A percentile compares a stretch with the other conserved stretches of the same genome.
phyloP scores from a whole-genome alignment of 92 coral and sea anemone genomes.

The Zoanthus gigantus region DNA sequence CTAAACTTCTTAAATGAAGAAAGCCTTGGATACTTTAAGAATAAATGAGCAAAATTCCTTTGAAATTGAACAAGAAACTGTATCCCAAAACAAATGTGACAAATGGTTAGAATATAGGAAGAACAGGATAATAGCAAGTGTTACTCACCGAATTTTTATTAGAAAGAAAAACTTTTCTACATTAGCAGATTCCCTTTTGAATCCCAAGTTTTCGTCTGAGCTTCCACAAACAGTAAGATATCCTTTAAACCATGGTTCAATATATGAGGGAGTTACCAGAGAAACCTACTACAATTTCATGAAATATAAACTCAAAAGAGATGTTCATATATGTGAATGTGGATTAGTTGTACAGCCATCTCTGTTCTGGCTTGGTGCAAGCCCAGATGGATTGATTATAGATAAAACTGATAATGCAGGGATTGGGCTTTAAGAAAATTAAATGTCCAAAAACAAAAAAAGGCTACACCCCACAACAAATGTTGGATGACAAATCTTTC shows the following conservation, averaged over 20 bases:
- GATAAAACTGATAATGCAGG: too few species aligned
- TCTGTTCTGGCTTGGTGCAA: too few species aligned
- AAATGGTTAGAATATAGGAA: slow-evolving; percentile 26
- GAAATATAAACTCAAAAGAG: neutral
- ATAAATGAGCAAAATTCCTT: neutral
- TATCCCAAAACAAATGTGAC: neutral
- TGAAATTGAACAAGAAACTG: slow-evolving; percentile 42
- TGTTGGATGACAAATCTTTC: too few species aligned
- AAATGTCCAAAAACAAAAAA: too few species aligned
- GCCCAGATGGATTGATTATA: too few species aligned
- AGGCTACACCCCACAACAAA: too few species aligned
- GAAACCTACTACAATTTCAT: neutral
- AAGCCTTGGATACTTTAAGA: neutral
- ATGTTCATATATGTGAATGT: too few species aligned
- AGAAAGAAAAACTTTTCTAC: slow-evolving; percentile 2
- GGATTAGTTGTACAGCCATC: too few species aligned
- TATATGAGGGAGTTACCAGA: slow-evolving; percentile 28
- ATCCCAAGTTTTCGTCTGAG: slow-evolving; percentile 16
- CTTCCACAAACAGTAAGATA: slow-evolving; percentile 8
- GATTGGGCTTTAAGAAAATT: too few species aligned
- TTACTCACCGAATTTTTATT: slow-evolving; percentile 22
- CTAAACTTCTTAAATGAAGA: neutral
- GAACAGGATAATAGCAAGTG: slow-evolving; percentile 30
- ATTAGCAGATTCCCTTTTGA: neutral
- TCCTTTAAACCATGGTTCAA: slow-evolving; percentile 17